Evolutionary conservation across 2,888 invertebrate species (phyloP), one percentile per base, ranked within the genome.

Genomic region (Oscheius sp.): DNA sequence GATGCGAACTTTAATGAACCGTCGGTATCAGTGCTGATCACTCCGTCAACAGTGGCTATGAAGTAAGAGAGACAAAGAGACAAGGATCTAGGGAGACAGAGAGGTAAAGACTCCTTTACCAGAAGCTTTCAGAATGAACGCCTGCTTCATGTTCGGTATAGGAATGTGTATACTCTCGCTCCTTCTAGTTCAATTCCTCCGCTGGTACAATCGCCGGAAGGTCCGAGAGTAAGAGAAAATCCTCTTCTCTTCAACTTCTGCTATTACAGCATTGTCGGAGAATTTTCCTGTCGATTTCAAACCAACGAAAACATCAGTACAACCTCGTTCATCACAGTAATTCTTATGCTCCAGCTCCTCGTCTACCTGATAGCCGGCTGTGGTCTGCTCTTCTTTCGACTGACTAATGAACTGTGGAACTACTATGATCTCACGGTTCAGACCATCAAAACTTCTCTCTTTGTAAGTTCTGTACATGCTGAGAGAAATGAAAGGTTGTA

Each of bases 241-340:
- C 9, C 10, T 1, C 1, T 11, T 5, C 63, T 3, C n/a, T 9
- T 65, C 7, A 48, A 65, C 10, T 32, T 13, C 3, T 10, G 47
- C n/a, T 11, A 9, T n/a, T 65, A 50, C 33, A 65, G 65, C n/a
- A 10, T 50, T 9, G 50, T 65, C 21, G 65, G 65, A 29, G 11
- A 65, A 29, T 32, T 65, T 21, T 13, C 50, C 3, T 33, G 32
- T 11, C 48, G 65, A 3, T 65, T 65, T 13, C 65, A 65, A 29
- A 65, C 65, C 7, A 65, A 65, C 32, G 65, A 65, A 50, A 65
- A 65, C 33, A 48, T 65, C 10, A 29, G 32, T 9, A 65, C 65
- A 21, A 65, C 65, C n/a, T 65, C 65, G 2, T 65, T 65, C 32
- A 65, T 65, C 1, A 50, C 33, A 32, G 10, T 65, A 2, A 50